Conservation (phyloP, 2,113 vertebrate genomes). For the Notothenia coriiceps region DNA sequence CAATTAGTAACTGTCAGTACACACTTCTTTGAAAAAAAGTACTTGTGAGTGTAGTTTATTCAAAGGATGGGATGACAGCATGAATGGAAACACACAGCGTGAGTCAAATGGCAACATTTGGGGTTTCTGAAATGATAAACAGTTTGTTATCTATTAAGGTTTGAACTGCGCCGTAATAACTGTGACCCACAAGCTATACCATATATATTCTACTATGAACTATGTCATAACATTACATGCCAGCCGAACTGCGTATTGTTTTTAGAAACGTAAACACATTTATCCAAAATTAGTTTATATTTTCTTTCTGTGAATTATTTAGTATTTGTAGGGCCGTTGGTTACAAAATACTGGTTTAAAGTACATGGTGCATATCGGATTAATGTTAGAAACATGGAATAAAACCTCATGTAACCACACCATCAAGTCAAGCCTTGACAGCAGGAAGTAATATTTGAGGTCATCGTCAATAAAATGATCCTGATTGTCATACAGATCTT, state of each 20-base stretch:
- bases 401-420: not conserved
- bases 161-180: not conserved
- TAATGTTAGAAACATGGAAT: not conserved
- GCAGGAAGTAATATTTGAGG: not conserved
- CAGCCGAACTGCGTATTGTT: too few relatives aligned
- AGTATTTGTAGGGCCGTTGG: not conserved
- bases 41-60: not conserved
- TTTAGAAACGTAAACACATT: not conserved
- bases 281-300: too few relatives aligned
- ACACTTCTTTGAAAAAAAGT: not conserved
- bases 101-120: not conserved
- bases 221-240: not conserved
- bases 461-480: not conserved
- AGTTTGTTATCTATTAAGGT: not conserved
- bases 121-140: not conserved
- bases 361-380: not conserved
- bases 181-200: not conserved
- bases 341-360: not conserved
- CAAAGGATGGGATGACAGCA: not conserved
- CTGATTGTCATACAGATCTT: not conserved
- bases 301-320: too few relatives aligned
- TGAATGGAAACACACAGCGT: not conserved
- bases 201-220: not conserved
- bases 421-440: too few relatives aligned
- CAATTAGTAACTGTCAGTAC: constrained; percentile 4